Percentiles rank a stretch among this genome's conserved stretches.
Conservation (phyloP, 1,140 invertebrate genomes). For the Palaemon carinicauda region DNA sequence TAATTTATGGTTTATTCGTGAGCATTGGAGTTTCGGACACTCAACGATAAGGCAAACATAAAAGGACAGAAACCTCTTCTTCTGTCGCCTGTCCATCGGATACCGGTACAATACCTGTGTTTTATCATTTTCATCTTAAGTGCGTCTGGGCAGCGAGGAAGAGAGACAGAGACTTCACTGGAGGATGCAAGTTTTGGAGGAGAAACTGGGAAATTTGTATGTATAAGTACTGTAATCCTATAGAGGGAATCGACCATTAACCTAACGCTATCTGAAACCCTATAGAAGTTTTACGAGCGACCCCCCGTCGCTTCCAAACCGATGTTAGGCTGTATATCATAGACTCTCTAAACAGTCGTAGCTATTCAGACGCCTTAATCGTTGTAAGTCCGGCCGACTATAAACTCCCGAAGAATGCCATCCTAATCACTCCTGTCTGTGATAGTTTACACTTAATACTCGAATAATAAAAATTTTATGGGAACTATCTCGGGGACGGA, state of each 20-base stretch:
- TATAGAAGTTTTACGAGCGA: slow-evolving; percentile 13
- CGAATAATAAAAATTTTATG: slow-evolving; percentile 1
- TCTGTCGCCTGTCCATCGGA: too few species aligned
- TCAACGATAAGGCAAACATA: too few species aligned
- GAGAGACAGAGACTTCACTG: neutral
- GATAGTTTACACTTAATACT: slow-evolving; percentile 1
- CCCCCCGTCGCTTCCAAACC: neutral
- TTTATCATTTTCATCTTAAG: too few species aligned
- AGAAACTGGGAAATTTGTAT: neutral
- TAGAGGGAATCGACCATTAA: neutral
- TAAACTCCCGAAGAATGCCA: neutral
- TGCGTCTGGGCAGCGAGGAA: neutral
- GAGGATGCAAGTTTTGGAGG: neutral
- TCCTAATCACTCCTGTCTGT: slow-evolving; percentile 3
- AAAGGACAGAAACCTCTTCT: too few species aligned
- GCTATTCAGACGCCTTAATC: neutral
- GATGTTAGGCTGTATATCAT: neutral
- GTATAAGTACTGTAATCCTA: neutral
- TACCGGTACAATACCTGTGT: too few species aligned
- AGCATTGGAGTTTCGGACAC: too few species aligned
- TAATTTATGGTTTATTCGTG: too few species aligned
- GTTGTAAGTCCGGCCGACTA: neutral
- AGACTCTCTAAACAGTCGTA: neutral
- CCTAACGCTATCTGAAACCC: slow-evolving; percentile 6
- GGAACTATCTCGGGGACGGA: neutral